Conservation (phyloP, 92 coral and sea anemone genomes). For the Umimayanthus kanabou region DNA sequence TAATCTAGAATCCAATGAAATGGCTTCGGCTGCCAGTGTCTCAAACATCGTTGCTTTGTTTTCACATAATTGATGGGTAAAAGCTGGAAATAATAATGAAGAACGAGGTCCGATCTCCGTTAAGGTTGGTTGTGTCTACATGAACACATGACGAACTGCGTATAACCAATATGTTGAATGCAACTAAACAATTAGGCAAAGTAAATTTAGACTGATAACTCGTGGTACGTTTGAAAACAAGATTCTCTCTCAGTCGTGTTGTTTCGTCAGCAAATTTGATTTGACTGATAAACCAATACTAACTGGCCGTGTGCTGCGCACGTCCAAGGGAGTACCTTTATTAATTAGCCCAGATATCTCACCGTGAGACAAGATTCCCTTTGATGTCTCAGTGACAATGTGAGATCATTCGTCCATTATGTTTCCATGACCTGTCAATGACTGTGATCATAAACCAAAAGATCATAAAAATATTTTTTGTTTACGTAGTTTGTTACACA, state of each 20-base stretch:
- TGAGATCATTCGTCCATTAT: constrained; percentile 25
- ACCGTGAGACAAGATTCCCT: background rate
- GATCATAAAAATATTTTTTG: constrained; percentile 20
- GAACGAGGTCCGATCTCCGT: background rate
- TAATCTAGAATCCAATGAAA: background rate
- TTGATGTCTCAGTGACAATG: background rate
- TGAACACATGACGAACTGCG: background rate
- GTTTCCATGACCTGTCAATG: constrained; percentile 3
- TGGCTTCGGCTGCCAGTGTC: background rate
- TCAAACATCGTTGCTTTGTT: too few relatives aligned
- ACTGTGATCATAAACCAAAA: constrained; percentile 27
- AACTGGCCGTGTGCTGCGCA: background rate
- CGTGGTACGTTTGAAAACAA: too few relatives aligned
- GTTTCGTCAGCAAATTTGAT: background rate
- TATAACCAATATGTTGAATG: too few relatives aligned
- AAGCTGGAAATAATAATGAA: too few relatives aligned
- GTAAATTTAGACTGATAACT: too few relatives aligned
- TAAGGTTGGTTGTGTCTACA: background rate
- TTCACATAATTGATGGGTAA: too few relatives aligned
- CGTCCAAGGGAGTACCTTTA: background rate
- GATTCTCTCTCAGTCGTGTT: background rate
- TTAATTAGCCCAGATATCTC: background rate
- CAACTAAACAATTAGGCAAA: background rate
- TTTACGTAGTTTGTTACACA: constrained; percentile 14
- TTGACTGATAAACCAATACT: background rate